Evolutionary conservation across 2,797 vertebrate species (phyloP), one percentile per base, ranked within the genome.

Genomic region (Chloroceryle amazona): DNA sequence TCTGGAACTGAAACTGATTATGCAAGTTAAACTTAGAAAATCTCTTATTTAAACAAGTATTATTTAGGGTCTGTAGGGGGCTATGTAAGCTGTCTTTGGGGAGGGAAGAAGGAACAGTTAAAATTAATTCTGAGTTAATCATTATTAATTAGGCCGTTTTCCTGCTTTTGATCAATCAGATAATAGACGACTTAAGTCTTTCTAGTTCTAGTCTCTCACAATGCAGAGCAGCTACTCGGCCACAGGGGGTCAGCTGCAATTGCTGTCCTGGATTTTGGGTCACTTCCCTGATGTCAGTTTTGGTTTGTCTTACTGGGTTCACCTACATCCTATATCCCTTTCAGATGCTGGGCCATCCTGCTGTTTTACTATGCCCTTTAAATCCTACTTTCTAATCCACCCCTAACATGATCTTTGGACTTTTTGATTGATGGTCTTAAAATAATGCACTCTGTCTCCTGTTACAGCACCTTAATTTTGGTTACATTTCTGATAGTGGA

Each of bases 101-200:
- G 46, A 90, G 73, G 31, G 70, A 90, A 75, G 26, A 73, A 86
- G 29, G 31, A 92, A 37, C 25, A 74, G 71, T 33, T 85, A 61
- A 73, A 81, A 87, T 87, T 4, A 60, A 87, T 76, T 61, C 52
- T 19, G 52, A 74, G 68, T 93, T 91, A 89, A 90, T 80, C 26
- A 89, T 85, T 88, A 82, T 4, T 16, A 74, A 63, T 25, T 18
- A 93, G 68, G 44, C 60, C 5, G 3, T 26, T 57, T 83, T 63
- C 81, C 28, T 41, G 31, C 42, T 25, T 80, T 67, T 70, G 41
- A 65, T 81, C 62, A 65, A 83, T 81, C 22, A 46, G 52, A 3
- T 58, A 33, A 22, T 42, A 61, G n/a, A 72, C 12, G 0, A 44
- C 29, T 95, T 13, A 3, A 3, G 2, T 42, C 78, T 86, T 88